Conservation (phyloP, 2,888 invertebrate species). For the Byasa hedistus region DNA sequence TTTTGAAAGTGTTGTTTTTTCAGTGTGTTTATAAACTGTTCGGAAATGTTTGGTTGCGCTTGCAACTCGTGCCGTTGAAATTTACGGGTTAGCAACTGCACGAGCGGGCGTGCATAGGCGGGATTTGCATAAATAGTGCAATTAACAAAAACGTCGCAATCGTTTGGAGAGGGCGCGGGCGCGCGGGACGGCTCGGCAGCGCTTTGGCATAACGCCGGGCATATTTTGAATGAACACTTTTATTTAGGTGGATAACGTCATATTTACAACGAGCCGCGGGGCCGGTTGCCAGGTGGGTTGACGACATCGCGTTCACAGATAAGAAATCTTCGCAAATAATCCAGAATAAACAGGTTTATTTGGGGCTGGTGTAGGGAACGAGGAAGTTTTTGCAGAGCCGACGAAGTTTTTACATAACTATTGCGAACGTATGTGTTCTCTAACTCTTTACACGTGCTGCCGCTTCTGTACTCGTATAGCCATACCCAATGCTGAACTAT, state of each 20-base stretch:
- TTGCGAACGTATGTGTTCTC: no score
- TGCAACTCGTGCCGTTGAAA: no score
- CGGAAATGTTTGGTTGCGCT: no score
- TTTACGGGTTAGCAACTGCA: no score
- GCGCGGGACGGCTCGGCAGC: constrained; percentile 11
- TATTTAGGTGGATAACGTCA: constrained; percentile 26
- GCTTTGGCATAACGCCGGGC: constrained; percentile 27
- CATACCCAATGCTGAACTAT: no score
- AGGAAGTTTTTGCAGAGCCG: not conserved
- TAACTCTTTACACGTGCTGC: no score
- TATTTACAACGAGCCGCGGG: constrained; percentile 15
- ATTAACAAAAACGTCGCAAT: constrained; percentile 24
- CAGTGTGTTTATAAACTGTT: no score
- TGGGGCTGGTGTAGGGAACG: not conserved
- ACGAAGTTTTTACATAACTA: no score
- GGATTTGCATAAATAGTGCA: constrained; percentile 12
- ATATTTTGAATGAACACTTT: constrained; percentile 27
- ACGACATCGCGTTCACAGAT: constrained; percentile 16
- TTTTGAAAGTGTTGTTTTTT: no score
- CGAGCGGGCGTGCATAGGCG: not conserved
- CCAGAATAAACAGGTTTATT: constrained; percentile 6
- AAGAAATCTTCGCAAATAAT: constrained; percentile 10
- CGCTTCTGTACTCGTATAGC: no score
- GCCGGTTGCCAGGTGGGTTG: constrained; percentile 27
- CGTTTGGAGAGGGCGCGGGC: no score